Evolutionary conservation across 2,888 invertebrate species (phyloP), one percentile per base, ranked within the genome.

Genomic region (Caenorhabditis wallacei): DNA sequence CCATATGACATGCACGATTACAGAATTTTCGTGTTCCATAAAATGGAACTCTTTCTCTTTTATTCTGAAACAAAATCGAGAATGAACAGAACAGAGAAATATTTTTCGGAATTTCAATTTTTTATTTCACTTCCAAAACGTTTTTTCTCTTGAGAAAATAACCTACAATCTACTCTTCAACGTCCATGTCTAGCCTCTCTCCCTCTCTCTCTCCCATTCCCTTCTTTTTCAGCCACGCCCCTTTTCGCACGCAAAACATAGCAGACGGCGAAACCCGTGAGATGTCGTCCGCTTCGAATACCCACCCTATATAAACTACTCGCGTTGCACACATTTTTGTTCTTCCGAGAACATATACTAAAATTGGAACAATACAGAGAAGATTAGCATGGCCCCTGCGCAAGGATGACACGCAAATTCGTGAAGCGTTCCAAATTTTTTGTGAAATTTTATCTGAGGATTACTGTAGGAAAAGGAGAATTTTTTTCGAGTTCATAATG

Each of bases 311-410:
- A 66, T 53, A 66, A 37, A 4, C 46, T 4, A 18, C 63, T 20
- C 24, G 18, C 46, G 26, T 2, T 26, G 3, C 7, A 0, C 0
- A 7, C 7, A 2, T 2, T 63, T 11, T 43, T 37, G 80, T 80
- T 80, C 80, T 80, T 80, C 74, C 80, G 74, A 81, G 87, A 87
- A 91, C 91, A 92, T 90, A 91, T 91, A 91, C 95, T 95, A 95
- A 95, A 95, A 95, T 95, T 95, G 95, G 95, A 95, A 95, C 95
- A 95, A 95, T 95, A 95, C 95, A 95, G 95, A 95, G 95, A 95
- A 95, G 95, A 95, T 95, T 95, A 95, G 95, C 95, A 95, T 95
- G 95, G 95, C 95, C 95, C 95, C 95, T 95, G 95, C 95, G 95
- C 95, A 95, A 95, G 95, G 95, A 95, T 71, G 66, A 70, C 69